Evolutionary conservation across 1,140 invertebrate genomes (phyloP), one percentile per base, ranked within the genome.

Genomic region (Megathymus violae): DNA sequence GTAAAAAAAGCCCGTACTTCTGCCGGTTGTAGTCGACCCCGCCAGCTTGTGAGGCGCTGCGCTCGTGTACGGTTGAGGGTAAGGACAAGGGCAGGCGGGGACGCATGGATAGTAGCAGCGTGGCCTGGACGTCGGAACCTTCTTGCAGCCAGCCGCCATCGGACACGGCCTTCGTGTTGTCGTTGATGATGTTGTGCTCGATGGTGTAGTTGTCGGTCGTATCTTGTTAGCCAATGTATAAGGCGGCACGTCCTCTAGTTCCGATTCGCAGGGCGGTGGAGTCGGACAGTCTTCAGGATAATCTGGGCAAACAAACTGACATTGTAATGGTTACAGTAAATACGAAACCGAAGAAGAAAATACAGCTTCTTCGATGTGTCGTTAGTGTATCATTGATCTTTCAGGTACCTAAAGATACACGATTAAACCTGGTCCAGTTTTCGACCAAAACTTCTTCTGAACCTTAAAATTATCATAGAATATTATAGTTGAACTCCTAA

Each of bases 1-100:
- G 31, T 80, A 77, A 3, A 76, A 34, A 22, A 62, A 68, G 5
- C 70, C 70, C n/a, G n/a, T n/a, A n/a, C n/a, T n/a, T n/a, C n/a
- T n/a, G 0, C 47, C 52, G 10, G 25, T 60, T 6, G 27, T 69
- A 9, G 46, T 13, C 14, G 52, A 58, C 9, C 19, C 34, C 9
- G 14, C 9, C 16, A 43, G 9, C 19, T 36, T 41, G 6, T 22
- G 40, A 4, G 17, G 22, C 5, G 13, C 22, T 16, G 41, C 41
- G 31, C 44, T 58, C 3, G 36, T 15, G 6, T 4, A 25, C 6
- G 13, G 38, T 4, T 31, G 15, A 1, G 13, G 36, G 15, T 36
- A 36, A 5, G 61, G 64, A 43, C 47, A 48, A 15, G 43, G 67
- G 19, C 69, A 81, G 27, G 67, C 46, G 34, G 72, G 56, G 58